phyloP scores from a whole-genome alignment of 1,140 invertebrate species.

The Chironomus tepperi region DNA sequence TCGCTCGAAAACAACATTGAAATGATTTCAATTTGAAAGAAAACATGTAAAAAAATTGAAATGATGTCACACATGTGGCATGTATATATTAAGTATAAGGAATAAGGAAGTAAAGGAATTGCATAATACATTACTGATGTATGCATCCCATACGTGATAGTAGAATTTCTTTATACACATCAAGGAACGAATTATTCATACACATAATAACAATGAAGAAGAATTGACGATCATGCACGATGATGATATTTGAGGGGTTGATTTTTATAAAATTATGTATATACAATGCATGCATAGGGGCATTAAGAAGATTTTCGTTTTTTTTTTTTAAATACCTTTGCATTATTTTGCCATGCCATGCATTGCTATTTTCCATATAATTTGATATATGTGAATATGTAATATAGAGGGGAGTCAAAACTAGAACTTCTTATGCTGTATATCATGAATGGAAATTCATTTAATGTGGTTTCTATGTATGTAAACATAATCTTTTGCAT shows the following conservation, averaged over 20 bases:
- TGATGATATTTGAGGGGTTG: background rate
- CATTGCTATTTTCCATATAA: conserved; percentile 8
- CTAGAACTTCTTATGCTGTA: background rate
- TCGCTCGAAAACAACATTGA: background rate
- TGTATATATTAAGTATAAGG: background rate
- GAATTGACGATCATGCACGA: background rate
- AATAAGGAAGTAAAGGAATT: background rate
- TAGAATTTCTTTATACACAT: background rate
- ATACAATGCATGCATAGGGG: background rate
- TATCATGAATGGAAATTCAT: background rate
- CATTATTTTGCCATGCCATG: background rate
- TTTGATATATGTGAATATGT: background rate
- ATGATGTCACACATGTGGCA: background rate
- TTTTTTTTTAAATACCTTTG: background rate
- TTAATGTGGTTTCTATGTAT: background rate
- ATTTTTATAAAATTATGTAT: background rate
- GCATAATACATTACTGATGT: background rate
- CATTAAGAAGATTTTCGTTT: background rate
- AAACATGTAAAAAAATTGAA: conserved; percentile 5
- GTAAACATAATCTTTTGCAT: conserved; percentile 1
- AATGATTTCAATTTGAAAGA: conserved; percentile 4
- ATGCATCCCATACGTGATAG: background rate
- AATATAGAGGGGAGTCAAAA: background rate
- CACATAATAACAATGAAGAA: background rate
- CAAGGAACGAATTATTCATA: background rate